These are phyloP conservation scores for Mycteria americana DNA, from an alignment of 2,797 vertebrate species.

Conservation along the genomic window DNA sequence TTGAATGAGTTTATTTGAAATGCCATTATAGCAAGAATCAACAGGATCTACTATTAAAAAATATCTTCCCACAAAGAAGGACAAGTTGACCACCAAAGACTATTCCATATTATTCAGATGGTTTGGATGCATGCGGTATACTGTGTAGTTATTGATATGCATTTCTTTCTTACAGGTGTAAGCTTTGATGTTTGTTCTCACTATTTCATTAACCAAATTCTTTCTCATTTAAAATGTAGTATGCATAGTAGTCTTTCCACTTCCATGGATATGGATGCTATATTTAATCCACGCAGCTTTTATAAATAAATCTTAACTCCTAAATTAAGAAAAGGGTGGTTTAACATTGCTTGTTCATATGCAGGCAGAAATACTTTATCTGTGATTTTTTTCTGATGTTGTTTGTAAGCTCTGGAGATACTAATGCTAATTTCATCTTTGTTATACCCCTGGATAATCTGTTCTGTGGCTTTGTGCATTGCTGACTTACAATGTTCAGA, in stretches of 20 bases:
- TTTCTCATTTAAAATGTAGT: slow-evolving; percentile 23
- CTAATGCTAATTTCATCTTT: slow-evolving; percentile 66
- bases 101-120: background rate
- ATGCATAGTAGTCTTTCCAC: slow-evolving; percentile 3
- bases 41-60: background rate
- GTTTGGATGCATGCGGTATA: background rate
- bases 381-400: slow-evolving; percentile 35
- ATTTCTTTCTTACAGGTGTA: background rate
- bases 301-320: slow-evolving; percentile 51
- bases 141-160: background rate
- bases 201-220: background rate
- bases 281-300: slow-evolving; percentile 47
- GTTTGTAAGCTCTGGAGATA: slow-evolving; percentile 57
- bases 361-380: slow-evolving; percentile 38
- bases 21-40: background rate
- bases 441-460: slow-evolving; percentile 63
- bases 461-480: slow-evolving; percentile 59
- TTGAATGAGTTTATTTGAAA: background rate
- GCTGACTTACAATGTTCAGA: slow-evolving; percentile 27
- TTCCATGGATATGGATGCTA: background rate
- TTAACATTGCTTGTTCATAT: slow-evolving; percentile 39
- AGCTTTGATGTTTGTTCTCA: background rate
- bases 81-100: background rate
- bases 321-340: slow-evolving; percentile 47
- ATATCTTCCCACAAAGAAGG: background rate